Base-by-base conservation (phyloP, 2,888 invertebrate species). In the Ophion slaviceki region DNA sequence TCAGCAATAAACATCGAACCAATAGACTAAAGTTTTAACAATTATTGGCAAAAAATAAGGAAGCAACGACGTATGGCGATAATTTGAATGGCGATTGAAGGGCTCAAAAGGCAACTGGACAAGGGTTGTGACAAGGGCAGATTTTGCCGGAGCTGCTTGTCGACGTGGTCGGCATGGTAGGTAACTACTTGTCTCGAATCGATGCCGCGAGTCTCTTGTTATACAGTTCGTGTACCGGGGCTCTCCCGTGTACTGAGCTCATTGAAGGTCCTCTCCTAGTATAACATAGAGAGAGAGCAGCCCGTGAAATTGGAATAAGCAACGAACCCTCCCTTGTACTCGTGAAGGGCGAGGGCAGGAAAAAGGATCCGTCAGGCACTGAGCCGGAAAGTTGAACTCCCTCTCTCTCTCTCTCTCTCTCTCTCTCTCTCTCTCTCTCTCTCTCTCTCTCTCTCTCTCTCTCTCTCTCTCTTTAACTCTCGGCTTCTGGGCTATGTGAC, bases 281-380 rank as follows among this genome's bases (percentile, higher is more conserved):
- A 80, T 36, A 68, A 79, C 45, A 80, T 82, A 82, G 80, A 84
- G 85, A 84, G 85, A 85, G 80, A 84, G 86, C 80, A 86, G 61
- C 72, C 86, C 81, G 87, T 83, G 85, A 86, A 88, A 88, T 86
- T 88, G 88, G 81, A 88, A 88, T 86, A 88, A 88, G 85, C 84
- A 83, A 82, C 78, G 77, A 67, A 72, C 85, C 72, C 66, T 78
- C 75, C 75, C 75, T 76, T 70, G 11, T 64, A 70, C 80, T 76
- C 64, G 36, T 14, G 20, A 66, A 36, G 67, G 59, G 77, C 24
- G 78, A 68, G 80, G 76, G 66, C 81, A 76, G 79, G 72, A 86
- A 86, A 87, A 87, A 83, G 84, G 83, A 87, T 85, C 87, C 83
- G 88, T 88, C 88, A 85, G 84, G 81, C 77, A 86, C 85, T 76